phyloP scores from a whole-genome alignment of 2,888 invertebrate species.

The Euphydryas editha region DNA sequence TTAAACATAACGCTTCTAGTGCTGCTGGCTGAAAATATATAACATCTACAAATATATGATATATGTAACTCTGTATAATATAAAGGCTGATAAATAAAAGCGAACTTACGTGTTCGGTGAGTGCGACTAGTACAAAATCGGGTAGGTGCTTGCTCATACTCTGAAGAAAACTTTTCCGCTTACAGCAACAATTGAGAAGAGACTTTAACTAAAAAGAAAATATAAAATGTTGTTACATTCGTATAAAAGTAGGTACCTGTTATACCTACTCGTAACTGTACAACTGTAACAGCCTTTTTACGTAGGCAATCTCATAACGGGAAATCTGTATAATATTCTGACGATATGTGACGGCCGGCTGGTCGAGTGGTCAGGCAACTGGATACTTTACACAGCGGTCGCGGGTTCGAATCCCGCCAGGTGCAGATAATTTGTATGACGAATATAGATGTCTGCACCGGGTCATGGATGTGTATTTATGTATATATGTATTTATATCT shows the following conservation, averaged over 20 bases:
- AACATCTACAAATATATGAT: background rate
- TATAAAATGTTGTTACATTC: background rate
- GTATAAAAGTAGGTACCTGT: background rate
- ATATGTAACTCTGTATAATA: background rate
- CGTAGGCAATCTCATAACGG: too few species aligned
- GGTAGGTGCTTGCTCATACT: conserved; percentile 87
- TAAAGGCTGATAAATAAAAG: background rate
- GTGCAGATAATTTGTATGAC: too few species aligned
- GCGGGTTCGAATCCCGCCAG: too few species aligned
- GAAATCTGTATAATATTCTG: too few species aligned
- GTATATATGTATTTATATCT: too few species aligned
- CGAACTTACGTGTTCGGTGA: conserved; percentile 83
- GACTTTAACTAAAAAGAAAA: conserved; percentile 80
- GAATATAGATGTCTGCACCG: too few species aligned
- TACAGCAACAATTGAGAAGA: conserved; percentile 87
- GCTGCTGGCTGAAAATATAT: conserved; percentile 76
- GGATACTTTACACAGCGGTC: too few species aligned
- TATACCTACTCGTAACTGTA: too few species aligned
- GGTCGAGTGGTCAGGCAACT: too few species aligned
- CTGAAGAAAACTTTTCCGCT: conserved; percentile 88
- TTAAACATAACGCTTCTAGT: conserved; percentile 88
- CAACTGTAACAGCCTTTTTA: too few species aligned
- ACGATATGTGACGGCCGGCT: too few species aligned
- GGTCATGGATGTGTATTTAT: too few species aligned
- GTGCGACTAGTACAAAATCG: conserved; percentile 88